Base-by-base conservation (phyloP, 2,888 invertebrate genomes). In the Flabesymbios commensalis region DNA sequence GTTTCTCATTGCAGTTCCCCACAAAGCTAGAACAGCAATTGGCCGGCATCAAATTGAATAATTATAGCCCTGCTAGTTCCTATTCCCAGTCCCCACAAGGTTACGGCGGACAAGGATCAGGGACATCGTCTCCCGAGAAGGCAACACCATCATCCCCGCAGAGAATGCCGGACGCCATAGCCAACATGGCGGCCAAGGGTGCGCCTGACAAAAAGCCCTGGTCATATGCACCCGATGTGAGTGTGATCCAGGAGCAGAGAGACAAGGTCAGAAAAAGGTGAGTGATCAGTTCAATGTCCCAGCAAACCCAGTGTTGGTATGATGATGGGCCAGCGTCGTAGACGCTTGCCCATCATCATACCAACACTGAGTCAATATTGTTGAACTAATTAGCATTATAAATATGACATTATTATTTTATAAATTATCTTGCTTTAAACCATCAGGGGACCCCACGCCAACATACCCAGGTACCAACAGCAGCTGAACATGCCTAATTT, bases 111-210 rank as follows among this genome's bases (percentile, higher is more conserved):
- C 29, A 7, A 7, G 10, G 10, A 10, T 7, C 24, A 7, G 7
- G 10, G 26, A 7, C 14, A 19, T 14, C 49, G 24, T 29, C 24
- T 24, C 10, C 19, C 10, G 14, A 14, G 22, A 7, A 7, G 26
- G n/a, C 42, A 5, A 24, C 14, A 7, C 26, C 45, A 39, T 14
- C 24, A 14, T 51, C 32, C 14, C 33, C 39, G 14, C 64, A 53
- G 51, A 49, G 32, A 28, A 66, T 71, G 48, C 72, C 72, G 10
- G 70, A 72, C 48, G 65, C 62, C n/a, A 64, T 72, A 17, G 53
- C 72, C 5, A 71, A 67, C 59, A 71, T 71, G 71, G 70, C 71
- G 17, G 70, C 68, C 22, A 64, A 63, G 39, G 68, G 68, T 2
- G 61, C 28, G 2, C 58, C 57, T 17, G 68, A 67, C 19, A 71